Base-by-base conservation (phyloP, 2,888 invertebrate genomes). In the Patella depressa region DNA sequence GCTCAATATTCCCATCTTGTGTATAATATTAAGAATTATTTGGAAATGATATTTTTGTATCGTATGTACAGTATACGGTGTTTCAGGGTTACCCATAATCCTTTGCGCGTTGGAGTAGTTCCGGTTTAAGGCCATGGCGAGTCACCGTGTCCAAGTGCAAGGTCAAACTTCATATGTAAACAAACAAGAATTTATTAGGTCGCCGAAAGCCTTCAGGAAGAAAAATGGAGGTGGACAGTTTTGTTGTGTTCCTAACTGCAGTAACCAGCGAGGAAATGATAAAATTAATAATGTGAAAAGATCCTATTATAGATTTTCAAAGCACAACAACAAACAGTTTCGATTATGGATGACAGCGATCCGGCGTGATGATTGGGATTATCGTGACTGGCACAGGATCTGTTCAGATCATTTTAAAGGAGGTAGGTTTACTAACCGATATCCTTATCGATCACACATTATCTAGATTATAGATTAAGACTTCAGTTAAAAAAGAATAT, bases 211-310 rank as follows among this genome's bases (percentile, higher is more conserved):
- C 4, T n/a, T 59, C n/a, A n/a, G 59, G 17, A 59, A 59, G n/a
- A 59, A 59, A 59, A 7, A 9, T n/a, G 59, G 17, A 59, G n/a
- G 59, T 59, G 59, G 59, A 1, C 17, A 59, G 4, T 59, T 59
- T n/a, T 59, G 59, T 59, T 59, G 59, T 59, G 59, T 59, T n/a
- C 59, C 59, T 1, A n/a, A n/a, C n/a, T 59, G 59, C 59, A 59
- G 7, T n/a, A 59, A 59, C n/a, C 59, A 59, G n/a, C 0, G 59
- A 59, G 59, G 59, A 59, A 59, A 59, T 15, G 59, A 59, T 17
- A 59, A 59, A n/a, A 59, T 59, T n/a, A 1, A 59, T 15, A n/a
- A n/a, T 7, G 59, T n/a, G n/a, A 59, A 59, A n/a, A 15, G 59
- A 59, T n/a, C 17, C n/a, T 59, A 17, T 59, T 59, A 59, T 59